Evolutionary conservation across 2,113 vertebrate genomes (phyloP), one percentile per base, ranked within the genome.

Genomic region (Cyrtonyx montezumae): DNA sequence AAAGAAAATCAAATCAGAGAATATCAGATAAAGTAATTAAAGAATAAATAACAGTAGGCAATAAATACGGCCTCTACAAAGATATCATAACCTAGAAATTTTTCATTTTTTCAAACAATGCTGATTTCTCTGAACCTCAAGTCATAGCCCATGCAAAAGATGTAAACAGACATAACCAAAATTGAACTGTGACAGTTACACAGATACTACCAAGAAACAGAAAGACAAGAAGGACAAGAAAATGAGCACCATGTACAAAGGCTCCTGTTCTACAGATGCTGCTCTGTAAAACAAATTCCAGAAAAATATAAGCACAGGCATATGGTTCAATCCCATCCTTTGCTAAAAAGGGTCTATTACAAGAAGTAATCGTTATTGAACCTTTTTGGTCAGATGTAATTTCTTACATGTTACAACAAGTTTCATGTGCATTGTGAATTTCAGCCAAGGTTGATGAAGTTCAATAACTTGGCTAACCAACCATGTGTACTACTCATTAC

Each of bases 401-500:
- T 98, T 97, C 98, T 98, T 98, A 97, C 97, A 97, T 87, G 97
- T 98, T 98, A 98, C 98, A 98, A 98, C 96, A 98, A 98, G 97
- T 98, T 98, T 97, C 97, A 97, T 97, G 95, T 92, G 96, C 98
- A 94, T 91, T 97, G 97, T 97, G 97, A 98, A 97, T 98, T 98
- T 98, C 97, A 98, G 98, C 97, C 98, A 98, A 98, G 98, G 98
- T 97, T 98, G 98, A 98, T 98, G 98, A 98, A 99, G 98, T 99
- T 99, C 98, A 99, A 98, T 99, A 98, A 98, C 98, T 98, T 98
- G 98, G 97, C 98, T 98, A 99, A 99, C 98, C 98, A 98, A 98
- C 98, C 98, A 97, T 97, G 98, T 98, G 97, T 98, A 97, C 95
- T 98, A 97, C 98, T 99, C 98, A 98, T 99, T 99, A 98, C 80